These are phyloP conservation scores for Sebastiscus albofasciatus DNA, from an alignment of 2,797 vertebrate species.

Conservation along the genomic window DNA sequence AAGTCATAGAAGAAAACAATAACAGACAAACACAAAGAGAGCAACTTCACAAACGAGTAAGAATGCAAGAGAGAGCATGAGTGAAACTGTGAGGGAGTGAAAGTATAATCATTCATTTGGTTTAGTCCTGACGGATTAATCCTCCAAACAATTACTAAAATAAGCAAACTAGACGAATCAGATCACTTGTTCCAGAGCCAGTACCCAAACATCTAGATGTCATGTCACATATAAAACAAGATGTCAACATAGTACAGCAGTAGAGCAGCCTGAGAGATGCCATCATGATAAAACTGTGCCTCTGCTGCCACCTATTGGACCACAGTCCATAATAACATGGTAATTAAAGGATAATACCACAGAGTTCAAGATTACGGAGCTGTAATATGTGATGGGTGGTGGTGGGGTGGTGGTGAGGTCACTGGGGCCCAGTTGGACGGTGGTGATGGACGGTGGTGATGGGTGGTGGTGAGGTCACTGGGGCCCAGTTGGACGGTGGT, in stretches of 20 bases:
- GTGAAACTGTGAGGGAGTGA: neutral
- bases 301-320: slow-evolving; percentile 62
- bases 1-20: neutral
- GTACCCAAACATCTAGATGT: neutral
- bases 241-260: neutral
- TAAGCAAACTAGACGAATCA: neutral
- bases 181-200: neutral
- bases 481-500: too few species aligned
- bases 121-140: neutral
- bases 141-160: too few species aligned
- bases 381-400: neutral
- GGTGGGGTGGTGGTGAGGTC: too few species aligned
- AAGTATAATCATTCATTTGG: neutral
- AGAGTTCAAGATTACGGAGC: neutral
- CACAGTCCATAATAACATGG: neutral
- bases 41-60: neutral
- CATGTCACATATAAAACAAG: neutral
- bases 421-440: too few species aligned
- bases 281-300: neutral
- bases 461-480: too few species aligned
- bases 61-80: neutral
- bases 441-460: too few species aligned
- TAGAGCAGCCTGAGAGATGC: neutral
- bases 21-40: neutral
- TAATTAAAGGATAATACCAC: neutral